Conservation (phyloP, 2,797 vertebrate species). For the Neoniphon sammara region DNA sequence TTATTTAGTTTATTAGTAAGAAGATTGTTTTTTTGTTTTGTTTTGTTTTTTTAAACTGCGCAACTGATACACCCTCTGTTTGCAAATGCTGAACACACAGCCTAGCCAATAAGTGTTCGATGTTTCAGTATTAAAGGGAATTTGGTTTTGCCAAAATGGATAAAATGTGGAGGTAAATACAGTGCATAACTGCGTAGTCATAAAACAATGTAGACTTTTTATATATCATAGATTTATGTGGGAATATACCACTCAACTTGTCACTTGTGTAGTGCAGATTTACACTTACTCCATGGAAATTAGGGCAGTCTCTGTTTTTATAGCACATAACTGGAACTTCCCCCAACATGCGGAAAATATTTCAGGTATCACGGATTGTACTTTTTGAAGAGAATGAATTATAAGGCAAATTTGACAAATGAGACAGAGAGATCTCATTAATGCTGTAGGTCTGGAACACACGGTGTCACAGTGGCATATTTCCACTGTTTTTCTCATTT, state of each 20-base stretch:
- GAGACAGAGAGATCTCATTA: slow-evolving; percentile 23
- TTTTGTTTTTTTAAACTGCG: background rate
- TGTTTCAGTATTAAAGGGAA: no score
- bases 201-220: background rate
- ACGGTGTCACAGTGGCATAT: slow-evolving; percentile 38
- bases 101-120: no score
- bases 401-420: background rate
- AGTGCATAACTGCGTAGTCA: background rate
- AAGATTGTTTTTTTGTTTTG: background rate
- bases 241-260: background rate
- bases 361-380: background rate
- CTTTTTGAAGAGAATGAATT: slow-evolving; percentile 4
- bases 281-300: background rate
- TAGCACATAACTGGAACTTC: background rate
- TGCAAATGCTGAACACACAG: no score
- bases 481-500: slow-evolving; percentile 48
- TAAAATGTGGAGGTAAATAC: background rate
- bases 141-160: background rate
- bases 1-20: background rate
- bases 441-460: slow-evolving; percentile 4
- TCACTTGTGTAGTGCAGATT: background rate
- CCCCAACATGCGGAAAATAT: background rate
- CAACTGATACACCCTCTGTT: background rate
- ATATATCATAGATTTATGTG: background rate
- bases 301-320: background rate